Evolutionary conservation across 1,140 invertebrate species (phyloP).

Genomic region (Bombus breviceps): DNA sequence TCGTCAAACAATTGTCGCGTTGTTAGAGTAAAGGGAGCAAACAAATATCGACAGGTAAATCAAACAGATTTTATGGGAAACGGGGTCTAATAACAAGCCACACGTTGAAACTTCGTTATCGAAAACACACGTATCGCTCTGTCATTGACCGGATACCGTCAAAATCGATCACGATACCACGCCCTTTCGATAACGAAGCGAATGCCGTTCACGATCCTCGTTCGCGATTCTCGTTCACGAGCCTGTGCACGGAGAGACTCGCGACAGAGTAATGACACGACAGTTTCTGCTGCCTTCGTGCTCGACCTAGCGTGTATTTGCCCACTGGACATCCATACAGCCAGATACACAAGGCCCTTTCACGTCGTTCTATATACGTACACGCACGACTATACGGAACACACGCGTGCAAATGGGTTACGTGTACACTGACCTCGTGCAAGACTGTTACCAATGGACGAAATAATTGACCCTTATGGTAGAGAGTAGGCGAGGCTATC

Average conservation of each 20-base stretch:
- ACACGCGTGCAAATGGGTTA: background rate
- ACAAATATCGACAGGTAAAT: conserved; percentile 15
- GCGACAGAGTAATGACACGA: conserved; percentile 74
- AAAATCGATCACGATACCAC: conserved; percentile 50
- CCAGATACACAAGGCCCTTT: conserved; percentile 69
- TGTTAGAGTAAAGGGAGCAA: background rate
- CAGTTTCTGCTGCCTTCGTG: conserved; percentile 72
- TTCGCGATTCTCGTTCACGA: conserved; percentile 28
- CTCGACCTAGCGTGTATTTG: conserved; percentile 79
- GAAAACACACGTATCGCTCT: conserved; percentile 38
- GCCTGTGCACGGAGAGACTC: conserved; percentile 42
- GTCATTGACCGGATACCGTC: conserved; percentile 43
- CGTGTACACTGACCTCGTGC: background rate
- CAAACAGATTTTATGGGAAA: conserved; percentile 24
- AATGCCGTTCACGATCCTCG: conserved; percentile 42
- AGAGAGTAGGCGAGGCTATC: background rate
- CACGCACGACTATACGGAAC: background rate
- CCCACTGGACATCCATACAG: conserved; percentile 76
- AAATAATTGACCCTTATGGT: conserved; percentile 14
- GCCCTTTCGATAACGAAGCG: conserved; percentile 52
- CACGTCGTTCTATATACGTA: conserved; percentile 33
- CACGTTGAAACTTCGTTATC: conserved; percentile 26
- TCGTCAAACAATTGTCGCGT: background rate
- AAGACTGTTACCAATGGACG: background rate
- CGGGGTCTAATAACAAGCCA: conserved; percentile 3